Evolutionary conservation across 2,797 vertebrate species (phyloP).

Genomic region (Eidolon dupreanum): DNA sequence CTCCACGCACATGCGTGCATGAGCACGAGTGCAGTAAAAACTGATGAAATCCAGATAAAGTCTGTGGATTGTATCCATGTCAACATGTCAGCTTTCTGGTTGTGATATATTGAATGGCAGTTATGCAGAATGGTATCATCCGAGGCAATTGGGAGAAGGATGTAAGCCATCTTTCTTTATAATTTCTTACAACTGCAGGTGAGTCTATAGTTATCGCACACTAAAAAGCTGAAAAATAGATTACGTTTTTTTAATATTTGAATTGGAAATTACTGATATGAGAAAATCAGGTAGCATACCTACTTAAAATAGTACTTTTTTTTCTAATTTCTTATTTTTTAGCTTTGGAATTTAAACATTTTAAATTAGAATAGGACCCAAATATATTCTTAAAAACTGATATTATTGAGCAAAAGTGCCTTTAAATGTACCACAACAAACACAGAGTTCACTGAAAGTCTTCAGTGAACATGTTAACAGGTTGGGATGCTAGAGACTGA

Average conservation of each 20-base stretch:
- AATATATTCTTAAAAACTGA: constrained; percentile 2
- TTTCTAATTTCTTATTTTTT: constrained; percentile 3
- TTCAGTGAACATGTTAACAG: not conserved
- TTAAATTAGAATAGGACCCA: not conserved
- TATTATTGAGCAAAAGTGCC: not conserved
- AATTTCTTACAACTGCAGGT: not conserved
- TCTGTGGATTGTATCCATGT: not conserved
- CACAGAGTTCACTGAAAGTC: not conserved
- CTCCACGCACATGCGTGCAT: not conserved
- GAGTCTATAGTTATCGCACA: not conserved
- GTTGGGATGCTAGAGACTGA: not conserved
- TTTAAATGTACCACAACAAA: not conserved
- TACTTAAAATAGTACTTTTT: not conserved
- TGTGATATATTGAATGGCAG: not conserved
- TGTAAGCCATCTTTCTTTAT: not conserved
- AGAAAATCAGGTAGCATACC: constrained; percentile 1
- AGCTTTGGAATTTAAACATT: not conserved
- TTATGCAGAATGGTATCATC: not conserved
- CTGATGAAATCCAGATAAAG: not conserved
- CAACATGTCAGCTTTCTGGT: not conserved
- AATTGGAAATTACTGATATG: not conserved
- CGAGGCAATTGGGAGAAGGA: not conserved
- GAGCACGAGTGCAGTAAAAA: not conserved
- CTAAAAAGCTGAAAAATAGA: not conserved
- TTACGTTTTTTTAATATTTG: constrained; percentile 23